These are phyloP conservation scores for Mystacornis crossleyi DNA, from an alignment of 2,113 vertebrate genomes.

Conservation along the genomic window DNA sequence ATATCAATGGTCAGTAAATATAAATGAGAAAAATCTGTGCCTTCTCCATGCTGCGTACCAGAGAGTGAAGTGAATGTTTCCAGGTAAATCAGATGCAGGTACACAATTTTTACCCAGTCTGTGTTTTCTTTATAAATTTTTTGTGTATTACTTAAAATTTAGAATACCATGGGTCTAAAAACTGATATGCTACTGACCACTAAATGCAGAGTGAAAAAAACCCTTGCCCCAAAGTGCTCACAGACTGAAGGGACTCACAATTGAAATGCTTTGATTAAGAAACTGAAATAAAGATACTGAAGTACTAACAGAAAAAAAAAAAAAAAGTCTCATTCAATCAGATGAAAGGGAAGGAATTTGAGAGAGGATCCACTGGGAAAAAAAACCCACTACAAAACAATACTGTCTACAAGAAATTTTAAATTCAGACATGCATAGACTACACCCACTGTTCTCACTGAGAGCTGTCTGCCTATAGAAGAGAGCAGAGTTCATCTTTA, in stretches of 20 bases:
- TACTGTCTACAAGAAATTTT: neutral
- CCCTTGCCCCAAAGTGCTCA: neutral
- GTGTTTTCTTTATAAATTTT: neutral
- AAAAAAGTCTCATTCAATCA: neutral
- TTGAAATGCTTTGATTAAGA: neutral
- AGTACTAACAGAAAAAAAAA: neutral
- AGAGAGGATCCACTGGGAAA: neutral
- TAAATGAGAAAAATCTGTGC: neutral
- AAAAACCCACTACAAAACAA: neutral
- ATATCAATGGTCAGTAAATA: neutral
- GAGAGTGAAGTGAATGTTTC: neutral
- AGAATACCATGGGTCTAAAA: neutral
- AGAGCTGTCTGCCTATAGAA: neutral
- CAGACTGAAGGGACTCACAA: neutral
- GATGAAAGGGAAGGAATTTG: neutral
- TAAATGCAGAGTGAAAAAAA: neutral
- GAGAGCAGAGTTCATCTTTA: neutral
- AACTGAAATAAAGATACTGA: neutral
- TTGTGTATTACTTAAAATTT: neutral
- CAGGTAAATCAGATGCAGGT: neutral
- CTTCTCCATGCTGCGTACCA: neutral
- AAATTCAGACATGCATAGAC: neutral
- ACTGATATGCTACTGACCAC: neutral
- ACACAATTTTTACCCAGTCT: neutral
- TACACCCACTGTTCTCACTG: neutral